Evolutionary conservation across 2,797 vertebrate genomes (phyloP), one percentile per base, ranked within the genome.

Genomic region (Phoeniculus purpureus): DNA sequence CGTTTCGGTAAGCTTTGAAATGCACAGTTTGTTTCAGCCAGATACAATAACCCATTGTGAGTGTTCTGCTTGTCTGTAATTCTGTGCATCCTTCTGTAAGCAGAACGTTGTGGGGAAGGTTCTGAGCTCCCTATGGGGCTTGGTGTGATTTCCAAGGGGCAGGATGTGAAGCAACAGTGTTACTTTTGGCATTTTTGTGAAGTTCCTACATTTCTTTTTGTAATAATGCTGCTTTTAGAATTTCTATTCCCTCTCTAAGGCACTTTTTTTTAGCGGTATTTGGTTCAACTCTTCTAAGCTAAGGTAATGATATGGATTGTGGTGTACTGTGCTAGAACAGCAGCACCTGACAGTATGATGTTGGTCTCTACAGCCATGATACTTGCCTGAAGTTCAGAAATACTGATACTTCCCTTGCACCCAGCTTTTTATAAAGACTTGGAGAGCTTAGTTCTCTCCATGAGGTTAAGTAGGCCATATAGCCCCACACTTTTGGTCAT

Each of bases 1-100:
- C 97, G 81, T 98, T 97, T 93, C 97, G 97, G 97, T 98, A 97
- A 97, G 97, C 66, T 7, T 75, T 89, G 47, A 54, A 75, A 83
- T 74, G 43, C 78, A 23, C 55, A 29, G 54, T 80, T 80, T 90
- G 27, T 77, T 91, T 91, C 59, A 71, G 52, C 34, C 55, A 9
- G 5, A 1, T 62, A 52, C 19, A 48, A 0, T 52, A 56, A 88
- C 23, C 45, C 40, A 4, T 8, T 37, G n/a, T 31, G 47, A 77
- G 4, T 54, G 51, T 74, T 20, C 26, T 83, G 21, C 56, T 37
- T 55, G 71, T 66, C 26, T 14, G 0, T 60, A 26, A 72, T 84
- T 67, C 37, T 59, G 21, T 10, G 4, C 22, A 8, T 34, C 26
- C 29, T 61, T 22, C 66, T 0, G 0, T 54, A 23, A 71, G 43